phyloP scores from a whole-genome alignment of 2,888 invertebrate genomes.

The Monoplex corrugatus region DNA sequence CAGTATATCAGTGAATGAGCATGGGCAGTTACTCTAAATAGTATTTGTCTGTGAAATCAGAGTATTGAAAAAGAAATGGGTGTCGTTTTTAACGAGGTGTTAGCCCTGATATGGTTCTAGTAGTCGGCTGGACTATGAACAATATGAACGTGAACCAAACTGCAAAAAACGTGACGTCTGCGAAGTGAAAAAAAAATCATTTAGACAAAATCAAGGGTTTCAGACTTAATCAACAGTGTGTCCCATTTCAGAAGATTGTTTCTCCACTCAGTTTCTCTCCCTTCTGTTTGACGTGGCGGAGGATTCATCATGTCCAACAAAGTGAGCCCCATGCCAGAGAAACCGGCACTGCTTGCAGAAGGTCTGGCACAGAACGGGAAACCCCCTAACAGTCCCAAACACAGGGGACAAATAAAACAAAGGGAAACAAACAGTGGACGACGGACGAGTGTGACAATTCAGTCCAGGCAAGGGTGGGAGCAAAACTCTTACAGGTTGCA shows the following conservation, averaged over 20 bases:
- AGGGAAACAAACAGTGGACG: no score
- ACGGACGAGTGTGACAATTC: not conserved
- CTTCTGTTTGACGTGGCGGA: no score
- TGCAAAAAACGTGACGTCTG: not conserved
- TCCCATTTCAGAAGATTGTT: not conserved
- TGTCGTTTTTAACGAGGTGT: no score
- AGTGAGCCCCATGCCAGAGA: not conserved
- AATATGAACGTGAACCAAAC: not conserved
- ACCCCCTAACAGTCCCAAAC: not conserved
- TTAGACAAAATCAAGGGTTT: not conserved
- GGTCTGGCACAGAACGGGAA: not conserved
- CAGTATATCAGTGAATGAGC: no score
- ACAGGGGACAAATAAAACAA: not conserved
- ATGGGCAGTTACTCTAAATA: no score
- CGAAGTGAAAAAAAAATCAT: not conserved
- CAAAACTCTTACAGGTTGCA: slow-evolving; percentile 45
- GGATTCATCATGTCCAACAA: slow-evolving; percentile 25
- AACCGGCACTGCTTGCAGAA: not conserved
- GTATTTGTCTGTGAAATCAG: no score
- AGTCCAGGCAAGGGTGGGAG: slow-evolving; percentile 40
- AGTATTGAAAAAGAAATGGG: no score
- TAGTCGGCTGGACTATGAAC: no score
- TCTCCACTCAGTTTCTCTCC: not conserved
- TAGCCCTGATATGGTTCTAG: no score
- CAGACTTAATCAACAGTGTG: not conserved